A percentile compares a stretch with the other conserved stretches of the same genome.
Conservation (phyloP, 2,113 vertebrate species). For the Talpa occidentalis region DNA sequence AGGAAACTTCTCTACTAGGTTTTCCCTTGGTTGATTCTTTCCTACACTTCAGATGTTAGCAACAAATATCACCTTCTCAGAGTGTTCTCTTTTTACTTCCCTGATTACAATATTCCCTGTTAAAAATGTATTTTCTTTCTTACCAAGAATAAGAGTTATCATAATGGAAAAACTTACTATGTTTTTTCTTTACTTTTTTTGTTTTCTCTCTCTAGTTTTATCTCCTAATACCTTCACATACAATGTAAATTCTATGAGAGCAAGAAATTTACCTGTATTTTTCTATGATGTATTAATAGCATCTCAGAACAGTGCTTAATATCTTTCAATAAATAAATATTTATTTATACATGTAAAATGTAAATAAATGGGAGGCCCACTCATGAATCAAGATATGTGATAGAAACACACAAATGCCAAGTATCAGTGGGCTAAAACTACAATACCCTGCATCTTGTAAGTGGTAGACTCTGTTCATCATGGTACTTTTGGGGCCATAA, state of each 20-base stretch:
- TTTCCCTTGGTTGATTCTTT: not conserved
- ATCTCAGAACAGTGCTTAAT: not conserved
- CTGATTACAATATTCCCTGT: not conserved
- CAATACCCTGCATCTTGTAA: not conserved
- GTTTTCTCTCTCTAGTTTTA: conserved; percentile 18
- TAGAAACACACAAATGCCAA: conserved; percentile 24
- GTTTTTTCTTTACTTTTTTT: not conserved
- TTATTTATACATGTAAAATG: not conserved
- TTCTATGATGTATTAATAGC: not conserved
- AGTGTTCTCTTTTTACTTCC: not conserved
- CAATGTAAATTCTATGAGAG: not conserved
- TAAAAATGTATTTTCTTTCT: not conserved
- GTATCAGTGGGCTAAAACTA: not conserved
- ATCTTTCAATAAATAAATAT: conserved; percentile 10
- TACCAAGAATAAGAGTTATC: not conserved
- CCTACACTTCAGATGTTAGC: conserved; percentile 13
- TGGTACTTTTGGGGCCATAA: not conserved
- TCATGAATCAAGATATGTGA: not conserved
- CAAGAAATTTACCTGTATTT: not conserved
- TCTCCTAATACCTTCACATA: not conserved
- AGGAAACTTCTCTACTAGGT: not conserved
- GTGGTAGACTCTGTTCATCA: not conserved
- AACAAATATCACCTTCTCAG: not conserved
- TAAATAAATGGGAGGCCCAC: not conserved
- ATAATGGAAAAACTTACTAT: conserved; percentile 37